Conservation (phyloP, 1,140 invertebrate genomes). For the Drosophila varians region DNA sequence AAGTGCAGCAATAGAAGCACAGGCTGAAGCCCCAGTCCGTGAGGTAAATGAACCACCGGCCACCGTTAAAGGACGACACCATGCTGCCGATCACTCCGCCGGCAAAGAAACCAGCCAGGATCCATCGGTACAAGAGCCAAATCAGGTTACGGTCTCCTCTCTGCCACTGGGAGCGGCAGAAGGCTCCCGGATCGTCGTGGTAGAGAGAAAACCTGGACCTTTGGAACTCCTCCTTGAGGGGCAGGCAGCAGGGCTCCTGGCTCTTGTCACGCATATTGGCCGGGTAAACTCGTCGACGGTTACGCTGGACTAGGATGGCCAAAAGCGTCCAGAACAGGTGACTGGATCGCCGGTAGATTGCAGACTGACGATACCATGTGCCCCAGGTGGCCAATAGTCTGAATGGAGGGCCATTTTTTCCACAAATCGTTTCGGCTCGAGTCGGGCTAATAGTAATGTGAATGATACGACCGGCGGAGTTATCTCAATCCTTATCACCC, state of each 20-base stretch:
- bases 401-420: constrained; percentile 44
- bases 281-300: constrained; percentile 31
- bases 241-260: constrained; percentile 78
- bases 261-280: constrained; percentile 51
- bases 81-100: constrained; percentile 84
- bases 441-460: constrained; percentile 31
- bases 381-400: constrained; percentile 11
- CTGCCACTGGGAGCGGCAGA: constrained; percentile 73
- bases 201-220: constrained; percentile 54
- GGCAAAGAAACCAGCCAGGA: constrained; percentile 60
- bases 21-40: constrained; percentile 90
- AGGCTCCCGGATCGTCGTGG: constrained; percentile 55
- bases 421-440: constrained; percentile 44
- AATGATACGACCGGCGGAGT: constrained; percentile 23
- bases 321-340: constrained; percentile 40
- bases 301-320: constrained; percentile 32
- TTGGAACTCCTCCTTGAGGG: constrained; percentile 81
- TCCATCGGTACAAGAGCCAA: constrained; percentile 69
- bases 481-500: constrained; percentile 61
- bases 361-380: constrained; percentile 50
- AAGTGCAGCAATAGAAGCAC: constrained; percentile 78
- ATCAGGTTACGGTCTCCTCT: constrained; percentile 44
- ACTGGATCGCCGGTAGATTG: constrained; percentile 42
- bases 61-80: constrained; percentile 73
- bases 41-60: constrained; percentile 87